These are phyloP conservation scores for Mesorhabditis belari DNA, from an alignment of 2,888 invertebrate genomes.

Conservation along the genomic window DNA sequence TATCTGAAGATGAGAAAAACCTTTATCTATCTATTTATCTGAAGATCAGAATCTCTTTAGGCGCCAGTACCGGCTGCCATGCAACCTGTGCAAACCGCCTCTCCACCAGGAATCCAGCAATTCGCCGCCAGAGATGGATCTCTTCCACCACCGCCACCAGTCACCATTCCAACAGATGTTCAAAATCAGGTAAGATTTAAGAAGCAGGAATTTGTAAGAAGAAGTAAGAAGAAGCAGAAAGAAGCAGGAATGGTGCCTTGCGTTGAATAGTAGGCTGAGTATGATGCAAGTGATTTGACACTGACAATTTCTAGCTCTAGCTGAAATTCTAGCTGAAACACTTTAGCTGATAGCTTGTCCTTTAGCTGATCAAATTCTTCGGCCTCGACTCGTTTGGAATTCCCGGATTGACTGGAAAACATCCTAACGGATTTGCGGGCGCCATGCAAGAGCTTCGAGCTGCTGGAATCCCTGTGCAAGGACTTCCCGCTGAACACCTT, in stretches of 20 bases:
- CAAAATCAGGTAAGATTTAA: slow-evolving; percentile 45
- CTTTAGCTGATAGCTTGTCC: too few relatives aligned
- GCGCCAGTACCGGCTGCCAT: slow-evolving; percentile 25
- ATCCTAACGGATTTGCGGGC: slow-evolving; percentile 51
- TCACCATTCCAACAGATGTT: slow-evolving; percentile 52
- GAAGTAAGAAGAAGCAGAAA: too few relatives aligned
- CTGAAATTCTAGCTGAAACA: too few relatives aligned
- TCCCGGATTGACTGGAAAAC: slow-evolving; percentile 50
- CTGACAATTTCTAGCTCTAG: too few relatives aligned
- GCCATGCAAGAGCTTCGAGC: slow-evolving; percentile 50
- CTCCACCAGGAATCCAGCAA: slow-evolving; percentile 26
- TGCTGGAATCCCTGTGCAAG: slow-evolving; percentile 50
- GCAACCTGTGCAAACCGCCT: slow-evolving; percentile 26
- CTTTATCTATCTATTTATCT: too few relatives aligned
- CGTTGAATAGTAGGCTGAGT: too few relatives aligned
- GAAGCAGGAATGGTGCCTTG: too few relatives aligned
- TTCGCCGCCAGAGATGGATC: slow-evolving; percentile 23
- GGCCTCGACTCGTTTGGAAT: slow-evolving; percentile 53
- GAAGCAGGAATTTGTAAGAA: too few relatives aligned
- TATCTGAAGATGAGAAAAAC: too few relatives aligned
- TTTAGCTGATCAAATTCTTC: slow-evolving; percentile 49
- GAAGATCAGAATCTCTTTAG: too few relatives aligned
- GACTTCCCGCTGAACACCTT: slow-evolving; percentile 39
- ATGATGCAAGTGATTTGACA: too few relatives aligned
- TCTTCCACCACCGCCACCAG: slow-evolving; percentile 41